Base-by-base conservation (phyloP, 2,113 vertebrate genomes). In the Hemiscyllium ocellatum region DNA sequence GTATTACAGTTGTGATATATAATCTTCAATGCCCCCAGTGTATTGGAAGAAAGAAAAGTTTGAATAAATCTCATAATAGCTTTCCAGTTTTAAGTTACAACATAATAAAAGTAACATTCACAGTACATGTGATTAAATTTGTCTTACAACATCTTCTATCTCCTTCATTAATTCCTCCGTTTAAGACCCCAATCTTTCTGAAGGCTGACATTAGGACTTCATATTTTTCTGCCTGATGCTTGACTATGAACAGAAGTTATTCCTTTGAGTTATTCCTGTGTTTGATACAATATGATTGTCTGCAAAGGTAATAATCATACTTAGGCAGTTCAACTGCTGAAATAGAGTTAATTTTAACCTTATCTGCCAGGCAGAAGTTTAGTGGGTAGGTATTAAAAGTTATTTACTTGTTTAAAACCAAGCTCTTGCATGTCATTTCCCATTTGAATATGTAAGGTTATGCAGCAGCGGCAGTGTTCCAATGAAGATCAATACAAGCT, bases 41-140 rank as follows among this genome's bases (percentile, higher is more conserved):
- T 68, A 93, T 19, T 4, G 10, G 19, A 66, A 91, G 8, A 91
- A 66, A 93, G 26, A 68, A 93, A 83, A 20, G 37, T 20, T 90
- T 90, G 52, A 68, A n/a, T 66, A 61, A 93, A 33, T 12, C 0
- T 68, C 56, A 93, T n/a, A 66, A n/a, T 42, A 61, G 61, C 33
- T 37, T 93, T 93, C 89, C 19, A 37, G 19, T 93, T 91, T 37
- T 66, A 52, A 93, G 66, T 66, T 37, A 93, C 65, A 91, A 91
- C 61, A 66, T 91, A 93, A 93, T 66, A 93, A 37, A 65, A 66
- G 22, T 33, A 22, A 93, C 37, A 66, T 93, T 93, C 61, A 42
- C 33, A 66, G 37, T 93, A 8, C 17, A 66, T 24, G 20, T 37
- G 5, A 68, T 93, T 93, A 66, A 37, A 19, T 93, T 93, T 56